Evolutionary conservation across 1,140 invertebrate genomes (phyloP).

Genomic region (Chrysoperla carnea): DNA sequence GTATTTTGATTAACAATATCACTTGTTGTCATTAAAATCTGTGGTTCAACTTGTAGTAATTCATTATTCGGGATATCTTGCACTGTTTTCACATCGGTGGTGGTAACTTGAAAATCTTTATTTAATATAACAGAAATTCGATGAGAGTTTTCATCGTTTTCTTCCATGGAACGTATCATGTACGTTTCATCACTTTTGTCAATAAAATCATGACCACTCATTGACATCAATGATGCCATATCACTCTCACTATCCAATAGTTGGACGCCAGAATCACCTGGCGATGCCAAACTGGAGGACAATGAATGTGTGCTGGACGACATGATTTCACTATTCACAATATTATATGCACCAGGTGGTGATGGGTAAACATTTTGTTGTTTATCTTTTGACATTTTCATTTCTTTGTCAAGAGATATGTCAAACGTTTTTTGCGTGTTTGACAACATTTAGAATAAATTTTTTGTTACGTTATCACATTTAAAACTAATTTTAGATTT

Average conservation of each 20-base stretch:
- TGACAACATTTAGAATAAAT: no score
- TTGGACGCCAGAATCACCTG: constrained; percentile 30
- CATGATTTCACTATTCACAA: constrained; percentile 8
- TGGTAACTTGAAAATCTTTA: neutral
- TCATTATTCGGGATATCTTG: neutral
- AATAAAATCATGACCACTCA: constrained; percentile 16
- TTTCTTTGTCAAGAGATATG: no score
- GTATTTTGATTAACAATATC: constrained; percentile 42
- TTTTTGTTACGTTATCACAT: no score
- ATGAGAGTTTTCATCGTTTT: neutral
- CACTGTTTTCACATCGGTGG: neutral
- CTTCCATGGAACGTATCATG: neutral
- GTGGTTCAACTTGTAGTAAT: constrained; percentile 4
- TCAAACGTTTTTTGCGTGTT: no score
- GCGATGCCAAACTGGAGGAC: constrained; percentile 20
- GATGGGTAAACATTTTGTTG: no score
- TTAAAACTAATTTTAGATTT: no score
- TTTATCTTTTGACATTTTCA: no score
- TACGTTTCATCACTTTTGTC: constrained; percentile 1
- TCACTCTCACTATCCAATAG: constrained; percentile 32
- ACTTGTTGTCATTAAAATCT: constrained; percentile 23
- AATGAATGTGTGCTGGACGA: constrained; percentile 17
- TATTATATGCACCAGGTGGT: no score
- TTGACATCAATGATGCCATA: constrained; percentile 28
- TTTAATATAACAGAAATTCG: neutral